These are phyloP conservation scores for Trididemnum nubilum DNA, from an alignment of 23 tunicate species.

Conservation along the genomic window DNA sequence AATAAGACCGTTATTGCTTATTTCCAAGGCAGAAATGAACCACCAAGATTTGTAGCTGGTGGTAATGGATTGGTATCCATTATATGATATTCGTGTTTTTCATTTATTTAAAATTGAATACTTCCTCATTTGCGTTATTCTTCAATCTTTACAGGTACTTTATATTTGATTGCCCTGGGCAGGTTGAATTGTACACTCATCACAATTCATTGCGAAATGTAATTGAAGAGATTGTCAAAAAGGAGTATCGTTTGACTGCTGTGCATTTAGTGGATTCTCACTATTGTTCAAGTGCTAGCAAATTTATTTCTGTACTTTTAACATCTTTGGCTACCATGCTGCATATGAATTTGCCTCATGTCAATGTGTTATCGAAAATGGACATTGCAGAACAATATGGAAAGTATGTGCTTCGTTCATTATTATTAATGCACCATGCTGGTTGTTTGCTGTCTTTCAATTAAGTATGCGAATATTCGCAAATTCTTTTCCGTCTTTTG, in stretches of 20 bases:
- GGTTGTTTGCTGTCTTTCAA: no score
- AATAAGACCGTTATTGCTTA: no score
- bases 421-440: not conserved
- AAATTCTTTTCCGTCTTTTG: no score
- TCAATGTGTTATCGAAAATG: constrained; percentile 92
- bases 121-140: no score
- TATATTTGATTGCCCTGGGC: constrained; percentile 98
- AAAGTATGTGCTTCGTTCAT: constrained; percentile 62
- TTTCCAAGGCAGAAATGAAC: no score
- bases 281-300: constrained; percentile 78
- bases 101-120: no score
- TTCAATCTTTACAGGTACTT: constrained; percentile 61
- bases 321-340: constrained; percentile 91
- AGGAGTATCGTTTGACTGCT: constrained; percentile 64
- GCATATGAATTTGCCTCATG: constrained; percentile 89
- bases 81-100: no score
- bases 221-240: constrained; percentile 51
- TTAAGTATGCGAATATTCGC: not conserved
- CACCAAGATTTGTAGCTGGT: no score
- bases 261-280: constrained; percentile 93
- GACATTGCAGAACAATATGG: constrained; percentile 90
- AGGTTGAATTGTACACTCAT: constrained; percentile 92
- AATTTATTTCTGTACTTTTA: constrained; percentile 76
- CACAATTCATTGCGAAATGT: constrained; percentile 66
- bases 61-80: no score